Evolutionary conservation across 2,888 invertebrate genomes (phyloP).

Genomic region (Metallyticus violacea): DNA sequence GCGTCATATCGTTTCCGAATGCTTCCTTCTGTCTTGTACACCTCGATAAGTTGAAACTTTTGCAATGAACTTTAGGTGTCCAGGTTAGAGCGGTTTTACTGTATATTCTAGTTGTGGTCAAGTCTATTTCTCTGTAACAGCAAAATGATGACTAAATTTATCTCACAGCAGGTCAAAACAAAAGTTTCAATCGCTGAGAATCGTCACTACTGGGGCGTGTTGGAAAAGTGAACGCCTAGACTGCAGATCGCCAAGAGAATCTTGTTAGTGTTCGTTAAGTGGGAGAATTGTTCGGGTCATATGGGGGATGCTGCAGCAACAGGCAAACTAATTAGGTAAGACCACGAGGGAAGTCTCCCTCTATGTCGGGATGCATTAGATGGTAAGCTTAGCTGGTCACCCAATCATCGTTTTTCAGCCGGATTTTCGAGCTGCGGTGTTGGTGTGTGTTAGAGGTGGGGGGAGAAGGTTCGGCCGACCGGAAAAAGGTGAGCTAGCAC

Average conservation of each 20-base stretch:
- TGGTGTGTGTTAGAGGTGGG: too few species aligned
- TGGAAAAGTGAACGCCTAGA: not conserved
- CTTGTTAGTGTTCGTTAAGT: not conserved
- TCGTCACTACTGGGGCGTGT: too few species aligned
- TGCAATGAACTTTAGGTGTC: too few species aligned
- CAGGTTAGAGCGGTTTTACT: too few species aligned
- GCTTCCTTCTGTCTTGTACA: too few species aligned
- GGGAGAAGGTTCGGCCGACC: not conserved
- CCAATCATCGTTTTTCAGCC: not conserved
- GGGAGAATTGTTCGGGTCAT: too few species aligned
- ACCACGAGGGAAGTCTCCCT: not conserved
- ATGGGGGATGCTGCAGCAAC: not conserved
- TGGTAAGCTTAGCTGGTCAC: not conserved
- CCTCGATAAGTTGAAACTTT: too few species aligned
- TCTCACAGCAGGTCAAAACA: not conserved
- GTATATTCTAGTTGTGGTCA: too few species aligned
- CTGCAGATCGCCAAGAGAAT: not conserved
- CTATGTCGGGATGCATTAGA: not conserved
- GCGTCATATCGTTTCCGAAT: too few species aligned
- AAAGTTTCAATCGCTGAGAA: not conserved
- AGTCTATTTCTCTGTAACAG: too few species aligned
- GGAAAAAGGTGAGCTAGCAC: not conserved
- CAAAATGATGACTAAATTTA: too few species aligned
- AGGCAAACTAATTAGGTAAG: not conserved
- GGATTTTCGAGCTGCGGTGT: not conserved